A percentile compares a stretch with the other conserved stretches of the same genome.
Conservation (phyloP, 2,888 invertebrate species). For the Xestia sexstrigata region DNA sequence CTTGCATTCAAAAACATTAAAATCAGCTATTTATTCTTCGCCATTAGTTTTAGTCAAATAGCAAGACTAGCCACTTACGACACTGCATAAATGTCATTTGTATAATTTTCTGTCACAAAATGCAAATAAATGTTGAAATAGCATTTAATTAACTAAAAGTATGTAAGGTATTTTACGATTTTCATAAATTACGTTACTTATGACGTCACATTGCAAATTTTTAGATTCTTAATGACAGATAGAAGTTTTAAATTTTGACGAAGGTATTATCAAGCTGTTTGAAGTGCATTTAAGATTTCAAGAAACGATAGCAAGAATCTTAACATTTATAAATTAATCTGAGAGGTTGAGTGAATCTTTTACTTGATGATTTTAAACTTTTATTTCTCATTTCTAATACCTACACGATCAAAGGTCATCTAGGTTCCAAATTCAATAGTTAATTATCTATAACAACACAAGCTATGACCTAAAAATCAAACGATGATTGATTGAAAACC, state of each 20-base stretch:
- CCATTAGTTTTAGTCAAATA: conserved; percentile 12
- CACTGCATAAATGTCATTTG: conserved; percentile 46
- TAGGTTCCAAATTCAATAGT: conserved; percentile 20
- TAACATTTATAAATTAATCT: background rate
- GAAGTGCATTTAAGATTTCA: conserved; percentile 33
- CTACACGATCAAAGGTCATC: background rate
- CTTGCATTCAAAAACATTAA: conserved; percentile 12
- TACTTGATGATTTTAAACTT: background rate
- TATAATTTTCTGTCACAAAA: conserved; percentile 49
- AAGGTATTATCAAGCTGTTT: conserved; percentile 1
- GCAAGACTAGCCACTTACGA: conserved; percentile 25
- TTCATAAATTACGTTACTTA: background rate
- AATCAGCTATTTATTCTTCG: conserved; percentile 3
- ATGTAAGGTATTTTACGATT: conserved; percentile 35
- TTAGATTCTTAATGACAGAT: background rate
- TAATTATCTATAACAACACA: conserved; percentile 27
- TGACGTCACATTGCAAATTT: conserved; percentile 20
- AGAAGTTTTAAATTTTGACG: conserved; percentile 3
- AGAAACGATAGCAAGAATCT: conserved; percentile 14
- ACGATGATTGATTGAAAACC: conserved; percentile 73
- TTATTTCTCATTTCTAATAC: no score
- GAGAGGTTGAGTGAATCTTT: background rate
- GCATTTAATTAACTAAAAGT: conserved; percentile 35
- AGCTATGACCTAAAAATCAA: conserved; percentile 45
- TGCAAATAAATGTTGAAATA: conserved; percentile 44